These are phyloP conservation scores for Noctua pronuba DNA, from an alignment of 2,888 invertebrate species.

Conservation along the genomic window DNA sequence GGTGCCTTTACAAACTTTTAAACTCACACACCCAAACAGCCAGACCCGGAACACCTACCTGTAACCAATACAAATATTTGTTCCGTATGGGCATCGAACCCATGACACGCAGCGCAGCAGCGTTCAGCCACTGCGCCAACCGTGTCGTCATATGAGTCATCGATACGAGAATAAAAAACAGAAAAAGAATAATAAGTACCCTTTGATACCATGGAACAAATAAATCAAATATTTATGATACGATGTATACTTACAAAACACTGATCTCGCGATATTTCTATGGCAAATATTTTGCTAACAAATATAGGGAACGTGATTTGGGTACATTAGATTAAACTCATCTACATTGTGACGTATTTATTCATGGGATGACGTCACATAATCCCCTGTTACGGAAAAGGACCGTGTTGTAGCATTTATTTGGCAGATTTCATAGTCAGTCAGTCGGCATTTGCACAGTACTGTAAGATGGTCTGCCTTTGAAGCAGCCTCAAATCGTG, in stretches of 20 bases:
- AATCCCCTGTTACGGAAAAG: not conserved
- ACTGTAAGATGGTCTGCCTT: not conserved
- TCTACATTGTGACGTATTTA: not conserved
- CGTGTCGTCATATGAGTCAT: not conserved
- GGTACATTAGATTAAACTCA: not conserved
- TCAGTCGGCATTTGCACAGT: too few species aligned
- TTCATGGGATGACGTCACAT: constrained; percentile 7
- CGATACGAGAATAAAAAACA: not conserved
- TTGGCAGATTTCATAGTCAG: not conserved
- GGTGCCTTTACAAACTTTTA: too few species aligned
- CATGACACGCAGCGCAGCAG: too few species aligned
- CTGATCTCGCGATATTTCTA: not conserved
- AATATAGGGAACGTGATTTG: constrained; percentile 13
- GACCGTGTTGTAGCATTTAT: constrained; percentile 11
- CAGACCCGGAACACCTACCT: too few species aligned
- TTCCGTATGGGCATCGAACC: too few species aligned
- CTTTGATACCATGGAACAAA: not conserved
- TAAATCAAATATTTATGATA: not conserved
- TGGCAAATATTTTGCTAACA: not conserved
- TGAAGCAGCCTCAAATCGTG: not conserved
- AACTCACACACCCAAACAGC: too few species aligned
- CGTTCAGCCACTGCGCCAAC: too few species aligned
- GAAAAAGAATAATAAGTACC: too few species aligned
- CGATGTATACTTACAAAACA: not conserved
- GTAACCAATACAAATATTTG: too few species aligned